Evolutionary conservation across 1,140 invertebrate species (phyloP).

Genomic region (Cherax quadricarinatus): DNA sequence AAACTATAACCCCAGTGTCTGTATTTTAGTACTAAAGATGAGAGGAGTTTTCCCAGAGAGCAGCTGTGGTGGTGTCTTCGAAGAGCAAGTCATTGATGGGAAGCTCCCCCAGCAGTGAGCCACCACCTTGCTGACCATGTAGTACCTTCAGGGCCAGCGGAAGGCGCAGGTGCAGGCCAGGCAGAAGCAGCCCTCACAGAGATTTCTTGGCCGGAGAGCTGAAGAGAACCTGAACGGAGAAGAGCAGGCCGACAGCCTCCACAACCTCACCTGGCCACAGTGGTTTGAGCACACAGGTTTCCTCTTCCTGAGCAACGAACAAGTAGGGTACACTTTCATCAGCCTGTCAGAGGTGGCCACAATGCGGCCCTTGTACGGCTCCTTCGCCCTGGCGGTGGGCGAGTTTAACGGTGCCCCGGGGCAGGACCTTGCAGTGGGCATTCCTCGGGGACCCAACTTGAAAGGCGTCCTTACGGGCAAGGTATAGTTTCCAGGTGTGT

Average conservation of each 20-base stretch:
- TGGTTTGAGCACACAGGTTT: constrained; percentile 52
- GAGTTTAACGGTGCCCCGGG: constrained; percentile 4
- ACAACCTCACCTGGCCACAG: constrained; percentile 20
- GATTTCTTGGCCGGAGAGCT: not conserved
- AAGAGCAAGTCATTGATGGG: not conserved
- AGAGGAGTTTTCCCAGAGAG: no score
- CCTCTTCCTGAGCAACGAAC: constrained; percentile 19
- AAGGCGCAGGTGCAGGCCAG: not conserved
- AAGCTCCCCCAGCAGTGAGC: not conserved
- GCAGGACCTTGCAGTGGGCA: not conserved
- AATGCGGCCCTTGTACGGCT: not conserved
- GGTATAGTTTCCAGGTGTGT: not conserved
- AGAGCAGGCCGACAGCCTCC: not conserved
- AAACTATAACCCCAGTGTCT: no score
- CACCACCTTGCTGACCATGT: not conserved
- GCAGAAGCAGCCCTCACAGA: not conserved
- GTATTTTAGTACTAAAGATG: no score
- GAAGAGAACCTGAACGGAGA: not conserved
- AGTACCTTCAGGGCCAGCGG: constrained; percentile 21
- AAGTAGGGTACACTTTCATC: constrained; percentile 16
- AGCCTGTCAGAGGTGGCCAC: not conserved
- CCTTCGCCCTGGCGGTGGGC: constrained; percentile 18
- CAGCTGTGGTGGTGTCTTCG: no score
- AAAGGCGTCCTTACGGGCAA: not conserved
- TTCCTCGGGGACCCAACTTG: not conserved